A percentile compares a stretch with the other conserved stretches of the same genome.
Evolutionary conservation across 2,797 vertebrate genomes (phyloP).

Genomic region (Ceyx erithaca): DNA sequence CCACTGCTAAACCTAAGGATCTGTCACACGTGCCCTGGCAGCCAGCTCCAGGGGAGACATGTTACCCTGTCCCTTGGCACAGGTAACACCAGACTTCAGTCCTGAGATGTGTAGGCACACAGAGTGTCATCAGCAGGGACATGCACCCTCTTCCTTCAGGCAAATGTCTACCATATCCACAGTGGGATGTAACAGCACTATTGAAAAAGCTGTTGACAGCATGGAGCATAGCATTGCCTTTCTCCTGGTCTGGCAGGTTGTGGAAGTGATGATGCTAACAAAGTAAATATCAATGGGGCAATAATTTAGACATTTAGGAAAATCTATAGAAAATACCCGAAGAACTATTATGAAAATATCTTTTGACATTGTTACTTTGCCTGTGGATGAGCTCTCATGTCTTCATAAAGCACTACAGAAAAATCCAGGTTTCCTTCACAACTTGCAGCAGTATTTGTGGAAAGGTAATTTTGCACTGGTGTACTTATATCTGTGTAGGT

Average conservation of each 20-base stretch:
- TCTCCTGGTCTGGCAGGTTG: background rate
- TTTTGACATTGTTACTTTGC: background rate
- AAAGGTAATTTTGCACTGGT: background rate
- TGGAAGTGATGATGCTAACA: background rate
- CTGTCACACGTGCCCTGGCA: fast-evolving
- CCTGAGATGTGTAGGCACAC: fast-evolving
- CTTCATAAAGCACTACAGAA: background rate
- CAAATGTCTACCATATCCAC: background rate
- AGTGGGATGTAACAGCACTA: fast-evolving
- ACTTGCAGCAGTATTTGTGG: background rate
- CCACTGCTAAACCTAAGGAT: background rate
- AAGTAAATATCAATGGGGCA: background rate
- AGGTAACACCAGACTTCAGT: background rate
- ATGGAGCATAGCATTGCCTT: fast-evolving
- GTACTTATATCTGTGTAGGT: fast-evolving
- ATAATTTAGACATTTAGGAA: background rate
- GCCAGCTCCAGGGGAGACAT: background rate
- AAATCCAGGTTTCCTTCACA: background rate
- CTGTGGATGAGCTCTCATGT: background rate
- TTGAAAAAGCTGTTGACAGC: fast-evolving
- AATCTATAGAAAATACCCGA: background rate
- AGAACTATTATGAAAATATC: background rate
- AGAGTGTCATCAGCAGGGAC: fast-evolving
- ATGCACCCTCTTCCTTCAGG: background rate
- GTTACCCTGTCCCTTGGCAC: background rate